Conservation (phyloP, 2,888 invertebrate species). For the Poecilobothrus nobilitatus region DNA sequence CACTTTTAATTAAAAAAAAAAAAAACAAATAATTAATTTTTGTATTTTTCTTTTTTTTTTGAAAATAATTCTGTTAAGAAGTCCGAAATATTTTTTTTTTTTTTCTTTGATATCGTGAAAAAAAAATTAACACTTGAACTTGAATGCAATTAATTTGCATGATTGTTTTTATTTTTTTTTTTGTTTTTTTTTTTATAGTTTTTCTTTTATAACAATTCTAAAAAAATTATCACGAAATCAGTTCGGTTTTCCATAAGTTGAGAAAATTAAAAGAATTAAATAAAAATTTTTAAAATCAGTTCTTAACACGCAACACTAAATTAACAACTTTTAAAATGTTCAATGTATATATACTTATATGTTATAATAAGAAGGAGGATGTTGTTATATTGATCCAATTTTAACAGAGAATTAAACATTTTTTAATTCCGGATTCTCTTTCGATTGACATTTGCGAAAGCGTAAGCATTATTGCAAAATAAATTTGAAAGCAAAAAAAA, state of each 20-base stretch:
- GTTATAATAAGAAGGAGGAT: background rate
- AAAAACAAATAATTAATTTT: too few species aligned
- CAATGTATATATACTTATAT: too few species aligned
- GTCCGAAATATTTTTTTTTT: too few species aligned
- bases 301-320: background rate
- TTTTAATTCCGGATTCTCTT: too few species aligned
- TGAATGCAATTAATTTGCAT: slow-evolving; percentile 2
- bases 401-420: background rate
- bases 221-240: background rate
- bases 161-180: background rate
- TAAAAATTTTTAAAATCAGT: background rate
- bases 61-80: too few species aligned
- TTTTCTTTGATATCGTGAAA: too few species aligned
- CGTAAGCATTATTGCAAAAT: too few species aligned
- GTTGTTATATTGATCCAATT: background rate
- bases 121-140: background rate
- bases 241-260: background rate
- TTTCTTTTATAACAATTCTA: background rate
- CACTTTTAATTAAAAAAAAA: too few species aligned
- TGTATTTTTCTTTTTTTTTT: too few species aligned
- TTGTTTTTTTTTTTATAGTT: too few species aligned
- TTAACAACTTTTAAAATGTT: background rate
- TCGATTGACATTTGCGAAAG: too few species aligned
- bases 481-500: too few species aligned
- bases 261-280: background rate